Conservation (phyloP, 2,888 invertebrate species). For the Drosophila koepferae region DNA sequence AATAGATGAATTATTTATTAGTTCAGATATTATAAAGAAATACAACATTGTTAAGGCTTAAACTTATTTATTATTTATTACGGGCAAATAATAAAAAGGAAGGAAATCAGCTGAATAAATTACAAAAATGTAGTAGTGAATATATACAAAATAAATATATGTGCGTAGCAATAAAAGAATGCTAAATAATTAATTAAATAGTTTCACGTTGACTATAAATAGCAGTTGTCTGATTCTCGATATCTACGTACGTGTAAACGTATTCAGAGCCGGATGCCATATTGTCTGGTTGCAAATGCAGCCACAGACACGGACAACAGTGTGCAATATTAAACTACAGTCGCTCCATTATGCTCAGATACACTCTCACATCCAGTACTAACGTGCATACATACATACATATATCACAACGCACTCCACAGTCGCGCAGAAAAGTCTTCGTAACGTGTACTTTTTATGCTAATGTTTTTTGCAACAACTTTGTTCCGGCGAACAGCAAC, state of each 20-base stretch:
- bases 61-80: too few species aligned
- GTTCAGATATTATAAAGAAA: background rate
- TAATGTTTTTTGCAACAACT: constrained; percentile 59
- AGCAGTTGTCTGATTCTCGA: background rate
- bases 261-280: constrained; percentile 2
- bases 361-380: constrained; percentile 14
- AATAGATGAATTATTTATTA: background rate
- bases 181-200: background rate
- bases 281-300: constrained; percentile 3
- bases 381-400: background rate
- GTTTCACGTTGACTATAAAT: background rate
- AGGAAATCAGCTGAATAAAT: background rate
- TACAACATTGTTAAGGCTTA: too few species aligned
- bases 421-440: constrained; percentile 42
- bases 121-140: too few species aligned
- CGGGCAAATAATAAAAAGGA: too few species aligned
- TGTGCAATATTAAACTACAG: constrained; percentile 53
- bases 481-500: constrained; percentile 27
- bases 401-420: constrained; percentile 1
- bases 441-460: constrained; percentile 56
- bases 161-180: background rate
- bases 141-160: too few species aligned
- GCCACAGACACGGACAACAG: constrained; percentile 33
- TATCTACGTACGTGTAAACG: constrained; percentile 26
- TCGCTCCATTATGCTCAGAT: constrained; percentile 51